Evolutionary conservation across 2,888 invertebrate genomes (phyloP), one percentile per base, ranked within the genome.

Genomic region (Epinotia ramella): DNA sequence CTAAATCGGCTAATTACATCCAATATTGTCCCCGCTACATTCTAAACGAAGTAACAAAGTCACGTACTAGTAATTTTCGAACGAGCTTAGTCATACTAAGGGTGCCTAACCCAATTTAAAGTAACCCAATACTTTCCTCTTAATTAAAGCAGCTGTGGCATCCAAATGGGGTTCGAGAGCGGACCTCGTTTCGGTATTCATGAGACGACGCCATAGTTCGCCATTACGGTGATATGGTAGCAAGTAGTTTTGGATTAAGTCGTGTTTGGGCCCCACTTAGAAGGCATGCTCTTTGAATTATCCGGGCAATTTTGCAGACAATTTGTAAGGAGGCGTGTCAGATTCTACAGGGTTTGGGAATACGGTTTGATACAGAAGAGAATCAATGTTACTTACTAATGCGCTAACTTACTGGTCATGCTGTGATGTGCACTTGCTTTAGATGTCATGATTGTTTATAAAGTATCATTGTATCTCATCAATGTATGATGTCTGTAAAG

Each of bases 191-290:
- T 92, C 87, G 87, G 91, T 92, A 93, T 93, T 93, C 93, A 93
- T 91, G 90, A 91, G 87, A 84, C 84, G 85, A 83, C 82, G 83
- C 81, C 84, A 81, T 84, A 84, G 85, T 85, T 85, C 87, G 86
- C 88, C 88, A 91, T 91, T 91, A 90, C 87, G 82, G 84, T 86
- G 89, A 91, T 91, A 88, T 90, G 87, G 85, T 89, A 82, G 86
- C 87, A 84, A 91, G 89, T 90, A 89, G 89, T 91, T 90, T 89
- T 85, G 85, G 90, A 91, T 92, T 91, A 91, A 87, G 88, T 83
- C 82, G 82, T 82, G 81, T 78, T 81, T 82, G 83, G 40, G 82
- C 81, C 84, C 81, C 84, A 83, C 84, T 84, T 83, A 85, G 84
- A 84, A 87, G 85, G 86, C 85, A 87, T 88, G 84, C 84, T 83